Evolutionary conservation across 2,888 invertebrate species (phyloP), one percentile per base, ranked within the genome.

Genomic region (Lumbricus terrestris): DNA sequence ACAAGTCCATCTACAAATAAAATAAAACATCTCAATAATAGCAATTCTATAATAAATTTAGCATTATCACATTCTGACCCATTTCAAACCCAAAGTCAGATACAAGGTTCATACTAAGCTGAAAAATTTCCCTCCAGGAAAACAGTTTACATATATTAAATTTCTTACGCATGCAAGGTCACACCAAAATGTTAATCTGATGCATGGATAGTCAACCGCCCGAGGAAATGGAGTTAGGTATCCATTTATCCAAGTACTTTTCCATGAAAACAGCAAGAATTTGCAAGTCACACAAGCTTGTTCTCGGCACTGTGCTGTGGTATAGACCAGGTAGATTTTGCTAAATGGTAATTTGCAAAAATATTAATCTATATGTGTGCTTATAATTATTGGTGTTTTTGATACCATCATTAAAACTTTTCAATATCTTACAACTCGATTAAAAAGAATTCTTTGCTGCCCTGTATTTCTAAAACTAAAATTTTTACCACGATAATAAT

Each of bases 1-100:
- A 96, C n/a, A 96, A 35, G 42, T 88, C 96, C 89, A 96, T 96
- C 92, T 97, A 96, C 92, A 95, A 34, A 88, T 29, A 40, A 95
- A 34, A 88, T 29, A 40, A 88, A 88, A 69, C 69, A n/a, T 69
- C n/a, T 38, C 38, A 33, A 42, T 88, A 47, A 42, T 38, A 8
- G 23, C 88, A 29, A 15, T 29, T 88, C 33, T 23, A 40, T 5
- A 88, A 33, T 69, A n/a, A 69, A 69, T 69, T n/a, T n/a, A 69
- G n/a, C 69, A 69, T 69, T n/a, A 69, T 69, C 69, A 69, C n/a
- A 69, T 69, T 69, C 69, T 69, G 0, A 69, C 29, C n/a, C 11
- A 29, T n/a, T 29, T 88, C 40, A 88, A 40, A 88, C 5, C 33
- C 47, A 38, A 40, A 88, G 5, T 16, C 34, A 38, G 47, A 69